Base-by-base conservation (phyloP, 1,140 invertebrate genomes). In the Antheraea mylitta region DNA sequence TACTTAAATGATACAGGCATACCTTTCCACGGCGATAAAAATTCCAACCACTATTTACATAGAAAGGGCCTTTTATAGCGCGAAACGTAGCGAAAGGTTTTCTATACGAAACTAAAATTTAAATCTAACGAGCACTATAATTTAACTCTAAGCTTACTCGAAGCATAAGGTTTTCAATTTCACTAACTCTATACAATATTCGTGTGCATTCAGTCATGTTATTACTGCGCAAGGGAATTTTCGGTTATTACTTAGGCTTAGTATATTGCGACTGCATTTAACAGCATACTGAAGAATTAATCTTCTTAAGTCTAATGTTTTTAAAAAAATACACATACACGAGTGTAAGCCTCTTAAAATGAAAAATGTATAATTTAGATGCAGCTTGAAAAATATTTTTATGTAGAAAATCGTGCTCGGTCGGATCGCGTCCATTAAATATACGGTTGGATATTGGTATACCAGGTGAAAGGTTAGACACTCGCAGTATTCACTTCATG, bases 171-270 rank as follows among this genome's bases (percentile, higher is more conserved):
- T 18, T 63, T 63, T 63, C 45, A 65, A 18, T 19, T 22, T 65
- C 37, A 36, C 64, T 53, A 48, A 19, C 13, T 16, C n/a, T 61
- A 60, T 13, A 48, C 37, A 22, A 60, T 66, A 70, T 45, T 37
- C 8, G 16, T 18, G 13, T 59, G 58, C 37, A 45, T 63, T 58
- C 48, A 69, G 58, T 66, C 66, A 66, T 68, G 38, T 70, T 68
- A 74, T 66, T 69, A 65, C 68, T 63, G 8, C 48, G 45, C 16
- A 16, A 53, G 22, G 22, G 22, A 53, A 53, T n/a, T 16, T 16
- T 53, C 5, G 7, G 13, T 16, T 53, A 13, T 11, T 3, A 8
- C 11, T 42, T 9, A 42, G 11, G 38, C 38, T 9, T 16, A 16
- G 10, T 53, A 16, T 53, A 53, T n/a, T 42, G 11, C 38, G 38